These are phyloP conservation scores for Parnassius smintheus DNA, from an alignment of 2,888 invertebrate species.

Conservation along the genomic window DNA sequence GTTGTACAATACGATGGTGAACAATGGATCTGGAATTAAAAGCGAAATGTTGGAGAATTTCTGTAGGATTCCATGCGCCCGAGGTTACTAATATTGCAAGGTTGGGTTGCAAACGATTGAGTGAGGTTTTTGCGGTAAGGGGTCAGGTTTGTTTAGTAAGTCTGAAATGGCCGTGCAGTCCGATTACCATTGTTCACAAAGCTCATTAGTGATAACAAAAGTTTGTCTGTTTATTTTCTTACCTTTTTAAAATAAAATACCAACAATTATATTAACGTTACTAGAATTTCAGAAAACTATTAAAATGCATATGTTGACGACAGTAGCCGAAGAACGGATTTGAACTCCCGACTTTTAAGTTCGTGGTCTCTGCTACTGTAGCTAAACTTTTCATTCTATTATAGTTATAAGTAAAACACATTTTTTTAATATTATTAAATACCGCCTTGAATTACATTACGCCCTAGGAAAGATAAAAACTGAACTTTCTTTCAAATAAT, in stretches of 20 bases:
- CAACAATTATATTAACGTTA: not conserved
- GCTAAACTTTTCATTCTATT: no score
- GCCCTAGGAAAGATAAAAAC: no score
- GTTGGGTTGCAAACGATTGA: constrained; percentile 55
- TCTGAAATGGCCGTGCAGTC: constrained; percentile 9
- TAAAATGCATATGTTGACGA: no score
- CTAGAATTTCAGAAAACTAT: not conserved
- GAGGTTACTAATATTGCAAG: constrained; percentile 46
- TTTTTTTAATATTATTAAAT: no score
- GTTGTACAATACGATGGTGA: not conserved
- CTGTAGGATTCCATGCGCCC: constrained; percentile 34
- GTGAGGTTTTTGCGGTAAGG: constrained; percentile 61
- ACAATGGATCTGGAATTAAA: constrained; percentile 21
- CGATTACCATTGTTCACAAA: not conserved
- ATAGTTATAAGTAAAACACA: no score
- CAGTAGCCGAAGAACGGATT: no score
- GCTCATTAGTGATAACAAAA: not conserved
- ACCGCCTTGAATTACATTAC: no score
- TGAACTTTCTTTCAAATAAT: no score
- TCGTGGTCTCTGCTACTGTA: not conserved
- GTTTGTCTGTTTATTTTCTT: not conserved
- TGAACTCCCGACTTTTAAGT: no score
- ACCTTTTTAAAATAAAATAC: not conserved
- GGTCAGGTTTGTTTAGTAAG: constrained; percentile 11
- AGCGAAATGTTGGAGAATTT: constrained; percentile 13